Evolutionary conservation across 2,888 invertebrate genomes (phyloP), one percentile per base, ranked within the genome.

Genomic region (Zaprionus lineosus): DNA sequence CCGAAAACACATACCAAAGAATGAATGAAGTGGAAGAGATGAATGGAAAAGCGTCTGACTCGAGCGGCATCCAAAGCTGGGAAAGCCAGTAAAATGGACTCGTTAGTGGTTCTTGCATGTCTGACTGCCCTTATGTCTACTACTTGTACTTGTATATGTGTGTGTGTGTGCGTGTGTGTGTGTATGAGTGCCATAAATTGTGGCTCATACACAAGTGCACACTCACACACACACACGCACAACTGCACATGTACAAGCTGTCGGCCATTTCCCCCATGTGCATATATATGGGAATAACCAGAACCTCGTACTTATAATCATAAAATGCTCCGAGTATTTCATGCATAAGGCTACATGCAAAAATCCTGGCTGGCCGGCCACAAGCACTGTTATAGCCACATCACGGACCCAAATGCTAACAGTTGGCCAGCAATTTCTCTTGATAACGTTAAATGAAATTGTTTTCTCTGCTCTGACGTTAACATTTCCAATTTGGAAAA

Each of bases 71-170:
- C 39, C 50, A 19, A 31, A 51, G 9, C 11, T 3, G 44, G 55
- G 48, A 51, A 40, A 48, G 33, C 19, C 16, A 19, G 48, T 50
- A 33, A 64, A 74, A 69, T 69, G 53, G 52, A 60, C 68, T 83
- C 61, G 76, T 81, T 84, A 74, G 78, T 58, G 66, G 71, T 52
- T 58, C 29, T 33, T 44, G 36, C 31, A n/a, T 44, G n/a, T 47
- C 29, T 39, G 31, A 39, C 34, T 46, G 48, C 19, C 21, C 43
- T 40, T 39, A 12, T 16, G 31, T 8, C 6, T n/a, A n/a, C n/a
- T n/a, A n/a, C n/a, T n/a, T n/a, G n/a, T n/a, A n/a, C n/a, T n/a
- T n/a, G n/a, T n/a, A n/a, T n/a, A n/a, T 53, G 36, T 34, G 14
- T 51, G 11, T 12, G 16, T n/a, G 12, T 34, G 14, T 39, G 39